Base-by-base conservation (phyloP, 1,140 invertebrate genomes). In the Penaeus vannamei region DNA sequence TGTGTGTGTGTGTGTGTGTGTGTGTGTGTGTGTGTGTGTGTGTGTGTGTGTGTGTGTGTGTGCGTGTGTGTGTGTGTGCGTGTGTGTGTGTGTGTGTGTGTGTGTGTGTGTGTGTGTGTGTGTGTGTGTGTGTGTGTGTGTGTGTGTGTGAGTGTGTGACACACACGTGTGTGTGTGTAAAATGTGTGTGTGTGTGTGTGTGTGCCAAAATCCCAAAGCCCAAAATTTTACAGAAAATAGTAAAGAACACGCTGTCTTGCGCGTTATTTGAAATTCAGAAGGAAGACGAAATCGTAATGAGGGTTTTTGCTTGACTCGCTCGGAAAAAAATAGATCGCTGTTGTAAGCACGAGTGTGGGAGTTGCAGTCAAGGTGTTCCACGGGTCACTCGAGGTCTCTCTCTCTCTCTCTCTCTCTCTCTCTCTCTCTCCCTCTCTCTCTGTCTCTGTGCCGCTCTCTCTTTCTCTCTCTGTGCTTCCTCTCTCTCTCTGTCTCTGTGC, bases 111-210 rank as follows among this genome's bases (percentile, higher is more conserved):
- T 80, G 26, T 80, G 1, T 80, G 26, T 80, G 26, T 36, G 46
- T 42, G 26, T 46, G 26, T 42, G 4, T 80, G 26, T 23, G 20
- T 80, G 26, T 4, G 0, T 5, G 20, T 22, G 4, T 36, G 26
- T 5, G 26, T 32, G 4, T 14, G 26, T 17, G 26, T 80, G 26
- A 14, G 26, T 46, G 26, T 32, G 26, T 80, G 26, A n/a, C n/a
- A n/a, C n/a, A n/a, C n/a, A n/a, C 42, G 4, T 80, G 26, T 80
- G 26, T 80, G 26, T 80, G 26, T 80, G 26, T 80, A 36, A 80
- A 14, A 80, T 80, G 20, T 80, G 42, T 42, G 42, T 80, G 42
- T 80, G n/a, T 80, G 42, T 80, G 42, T 80, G 20, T 69, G n/a
- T 69, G n/a, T 69, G n/a, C 36, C 36, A 42, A 42, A 42, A 42